Percentiles rank a stretch among this genome's conserved stretches.
These are phyloP conservation scores for Halocynthia aurantium DNA, from an alignment of 23 tunicate species.

Conservation along the genomic window DNA sequence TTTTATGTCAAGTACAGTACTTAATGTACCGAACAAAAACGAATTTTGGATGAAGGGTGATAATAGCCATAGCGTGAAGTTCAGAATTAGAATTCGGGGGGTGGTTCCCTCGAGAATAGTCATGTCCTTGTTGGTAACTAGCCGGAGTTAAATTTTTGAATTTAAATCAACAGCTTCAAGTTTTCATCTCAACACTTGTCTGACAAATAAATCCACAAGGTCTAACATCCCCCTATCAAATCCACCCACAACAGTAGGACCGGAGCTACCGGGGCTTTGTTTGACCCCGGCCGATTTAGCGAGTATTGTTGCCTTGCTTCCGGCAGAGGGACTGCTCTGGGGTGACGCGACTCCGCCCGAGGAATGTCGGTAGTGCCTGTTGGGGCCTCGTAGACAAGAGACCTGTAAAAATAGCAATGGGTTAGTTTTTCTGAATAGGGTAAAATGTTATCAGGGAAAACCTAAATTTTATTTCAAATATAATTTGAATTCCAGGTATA, in stretches of 20 bases:
- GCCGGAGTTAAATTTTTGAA: too few species aligned
- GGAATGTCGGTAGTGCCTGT: slow-evolving; percentile 67
- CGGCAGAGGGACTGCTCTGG: slow-evolving; percentile 36
- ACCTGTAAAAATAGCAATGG: slow-evolving; percentile 20
- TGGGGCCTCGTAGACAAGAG: slow-evolving; percentile 67
- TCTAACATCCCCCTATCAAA: slow-evolving; percentile 17
- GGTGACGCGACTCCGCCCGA: slow-evolving; percentile 54
- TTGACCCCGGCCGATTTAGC: background rate
- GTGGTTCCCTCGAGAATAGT: too few species aligned
- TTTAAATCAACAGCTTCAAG: background rate
- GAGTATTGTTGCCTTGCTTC: background rate
- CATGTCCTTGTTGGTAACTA: too few species aligned
- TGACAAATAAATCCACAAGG: slow-evolving; percentile 19
- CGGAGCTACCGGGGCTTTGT: background rate
- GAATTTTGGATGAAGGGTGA: too few species aligned
- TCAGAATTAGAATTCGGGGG: too few species aligned
- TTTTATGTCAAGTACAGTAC: too few species aligned
- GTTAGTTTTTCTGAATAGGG: background rate
- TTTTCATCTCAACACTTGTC: slow-evolving; percentile 10
- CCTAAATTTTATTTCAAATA: too few species aligned
- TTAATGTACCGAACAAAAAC: too few species aligned
- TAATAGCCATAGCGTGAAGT: too few species aligned
- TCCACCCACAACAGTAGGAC: background rate
- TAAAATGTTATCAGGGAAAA: background rate
- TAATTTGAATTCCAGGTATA: too few species aligned